Evolutionary conservation across 2,113 vertebrate genomes (phyloP), one percentile per base, ranked within the genome.

Genomic region (Rostratula benghalensis): DNA sequence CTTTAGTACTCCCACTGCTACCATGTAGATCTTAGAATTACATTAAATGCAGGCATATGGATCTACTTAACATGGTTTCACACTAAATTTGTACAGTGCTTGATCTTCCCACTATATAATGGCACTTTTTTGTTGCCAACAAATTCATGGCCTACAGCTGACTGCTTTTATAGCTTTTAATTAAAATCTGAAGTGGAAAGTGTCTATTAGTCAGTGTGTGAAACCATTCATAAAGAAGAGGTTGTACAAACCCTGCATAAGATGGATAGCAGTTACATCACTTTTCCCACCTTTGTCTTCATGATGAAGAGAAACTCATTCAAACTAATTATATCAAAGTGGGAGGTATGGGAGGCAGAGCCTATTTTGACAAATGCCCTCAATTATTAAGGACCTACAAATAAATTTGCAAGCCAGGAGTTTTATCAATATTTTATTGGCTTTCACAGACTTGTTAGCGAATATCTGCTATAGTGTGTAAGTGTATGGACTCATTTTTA

Each of bases 161-260:
- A 97, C 95, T 98, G 97, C 94, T 97, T 98, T 98, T 98, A 98
- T 98, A 97, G 96, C 94, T 97, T 98, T 98, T 98, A 98, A 98
- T 98, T 98, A 98, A 98, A 98, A 97, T 97, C 93, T 97, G 95
- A 97, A 98, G 85, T 96, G 94, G 96, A 97, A 98, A 94, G 93
- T 95, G 93, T 94, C 97, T 97, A 97, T 98, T 98, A 98, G 97
- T 96, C 95, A 51, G 93, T 93, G 70, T 94, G 95, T 94, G 96
- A 98, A 98, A 64, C 89, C 84, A 95, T 77, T 98, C 94, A 93
- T 93, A 95, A 96, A 96, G 50, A 93, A 95, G 73, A 93, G 74
- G 45, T 94, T 97, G 81, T 95, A 94, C 95, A 96, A 96, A 94
- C 84, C 91, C 90, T 96, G 70, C 35, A 54, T 69, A 97, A 97